These are phyloP conservation scores for Sciurus vulgaris DNA, from an alignment of 2,797 vertebrate genomes.

Conservation along the genomic window DNA sequence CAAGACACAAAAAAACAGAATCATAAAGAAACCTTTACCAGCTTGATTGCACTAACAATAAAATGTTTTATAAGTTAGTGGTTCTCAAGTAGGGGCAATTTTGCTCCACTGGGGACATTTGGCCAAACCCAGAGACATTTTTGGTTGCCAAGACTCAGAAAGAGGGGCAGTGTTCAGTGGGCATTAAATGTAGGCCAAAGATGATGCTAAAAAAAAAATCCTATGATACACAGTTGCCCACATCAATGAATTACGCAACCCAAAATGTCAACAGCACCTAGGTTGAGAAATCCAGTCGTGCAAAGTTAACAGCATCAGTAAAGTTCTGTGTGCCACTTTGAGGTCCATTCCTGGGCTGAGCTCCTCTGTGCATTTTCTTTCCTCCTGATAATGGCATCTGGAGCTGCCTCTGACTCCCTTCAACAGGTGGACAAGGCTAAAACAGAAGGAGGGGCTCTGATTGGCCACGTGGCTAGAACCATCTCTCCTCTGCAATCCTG, in stretches of 20 bases:
- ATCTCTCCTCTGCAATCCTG: background rate
- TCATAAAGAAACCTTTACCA: background rate
- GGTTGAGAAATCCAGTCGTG: background rate
- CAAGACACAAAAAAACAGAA: background rate
- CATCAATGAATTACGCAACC: background rate
- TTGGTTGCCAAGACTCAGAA: background rate
- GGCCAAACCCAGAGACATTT: background rate
- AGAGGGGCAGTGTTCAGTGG: background rate
- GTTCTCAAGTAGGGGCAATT: background rate
- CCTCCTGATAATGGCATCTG: background rate
- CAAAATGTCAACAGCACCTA: background rate
- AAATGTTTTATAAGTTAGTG: background rate
- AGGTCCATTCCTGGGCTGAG: background rate
- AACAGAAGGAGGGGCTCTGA: background rate
- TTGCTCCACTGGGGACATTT: background rate
- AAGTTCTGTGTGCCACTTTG: background rate
- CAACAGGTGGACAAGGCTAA: background rate
- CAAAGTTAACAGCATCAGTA: background rate
- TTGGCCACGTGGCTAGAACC: background rate
- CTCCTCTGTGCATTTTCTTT: no score
- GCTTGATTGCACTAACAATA: background rate
- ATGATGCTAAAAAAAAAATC: background rate
- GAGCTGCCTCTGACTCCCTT: background rate
- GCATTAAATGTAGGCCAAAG: background rate
- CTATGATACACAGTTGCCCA: accelerated